phyloP scores from a whole-genome alignment of 2,888 invertebrate species.

The Patella depressa region DNA sequence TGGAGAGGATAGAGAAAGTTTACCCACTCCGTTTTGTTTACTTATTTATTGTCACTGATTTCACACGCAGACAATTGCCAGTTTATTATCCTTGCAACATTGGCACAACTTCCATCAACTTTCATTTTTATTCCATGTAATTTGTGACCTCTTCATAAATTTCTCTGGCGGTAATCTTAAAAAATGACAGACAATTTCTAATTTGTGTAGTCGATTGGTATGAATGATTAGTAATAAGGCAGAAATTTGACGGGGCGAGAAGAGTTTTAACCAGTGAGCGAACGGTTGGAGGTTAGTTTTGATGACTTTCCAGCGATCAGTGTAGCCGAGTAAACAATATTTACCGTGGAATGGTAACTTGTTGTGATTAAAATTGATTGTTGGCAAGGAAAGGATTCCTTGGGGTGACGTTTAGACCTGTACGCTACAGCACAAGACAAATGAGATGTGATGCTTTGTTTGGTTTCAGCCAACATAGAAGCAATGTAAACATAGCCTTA shows the following conservation, averaged over 20 bases:
- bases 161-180: slow-evolving; percentile 7
- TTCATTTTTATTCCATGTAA: not conserved
- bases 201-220: slow-evolving; percentile 7
- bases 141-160: slow-evolving; percentile 9
- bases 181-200: slow-evolving; percentile 10
- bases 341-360: slow-evolving; percentile 51
- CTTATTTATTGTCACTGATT: slow-evolving; percentile 26
- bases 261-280: slow-evolving; percentile 6
- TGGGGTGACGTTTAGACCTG: slow-evolving; percentile 45
- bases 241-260: not conserved
- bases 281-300: slow-evolving; percentile 26
- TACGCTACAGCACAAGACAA: slow-evolving; percentile 48
- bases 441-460: slow-evolving; percentile 50
- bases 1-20: slow-evolving; percentile 13
- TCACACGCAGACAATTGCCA: slow-evolving; percentile 23
- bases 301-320: slow-evolving; percentile 25
- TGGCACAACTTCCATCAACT: not conserved
- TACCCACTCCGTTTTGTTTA: slow-evolving; percentile 23
- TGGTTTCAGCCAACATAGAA: slow-evolving; percentile 39
- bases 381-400: slow-evolving; percentile 35
- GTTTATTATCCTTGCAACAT: slow-evolving; percentile 22
- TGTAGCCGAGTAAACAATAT: slow-evolving; percentile 52
- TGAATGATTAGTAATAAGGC: slow-evolving; percentile 10
- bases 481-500: slow-evolving; percentile 54
- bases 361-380: slow-evolving; percentile 63